Evolutionary conservation across 2,888 invertebrate genomes (phyloP), one percentile per base, ranked within the genome.

Genomic region (Heliconius sara): DNA sequence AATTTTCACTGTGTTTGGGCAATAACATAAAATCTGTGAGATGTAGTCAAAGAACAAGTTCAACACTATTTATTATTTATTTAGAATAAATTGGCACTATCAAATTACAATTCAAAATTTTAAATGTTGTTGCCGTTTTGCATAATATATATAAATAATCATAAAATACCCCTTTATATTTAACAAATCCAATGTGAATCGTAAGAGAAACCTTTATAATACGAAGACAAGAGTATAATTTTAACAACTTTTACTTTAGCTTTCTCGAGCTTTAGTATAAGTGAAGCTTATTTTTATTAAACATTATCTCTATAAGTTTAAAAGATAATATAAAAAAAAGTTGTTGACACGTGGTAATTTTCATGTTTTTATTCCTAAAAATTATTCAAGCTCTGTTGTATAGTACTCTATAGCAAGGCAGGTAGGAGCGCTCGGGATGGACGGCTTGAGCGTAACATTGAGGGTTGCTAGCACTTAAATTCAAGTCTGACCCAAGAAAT

Each of bases 361-460:
- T 34, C 19, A 60, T 73, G n/a, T 73, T 47, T 52, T 70, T 60
- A 66, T 25, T 30, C 12, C 52, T 22, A 27, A 30, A 67, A 30
- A 27, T 4, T 47, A 16, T 47, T 43, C 67, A 68, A 79, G 76
- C 84, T 86, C 82, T 79, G 70, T 72, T 39, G 78, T 77, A 68
- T 10, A 60, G 83, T 89, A 88, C 85, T 91, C 91, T 91, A 86
- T 90, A 87, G 86, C 83, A 85, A 82, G 85, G 91, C 92, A 93
- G 93, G 94, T 92, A 93, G 91, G 84, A 83, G 80, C 83, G 87
- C 86, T 84, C 88, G 90, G 91, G 91, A 92, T 92, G 91, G 89
- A 90, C 91, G 91, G 90, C 91, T 92, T 91, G 90, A 91, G 91
- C 91, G 90, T 89, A 92, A 92, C 90, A 90, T 91, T 71, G 79